Evolutionary conservation across 2,888 invertebrate genomes (phyloP).

Genomic region (Ochlodes sylvanus): DNA sequence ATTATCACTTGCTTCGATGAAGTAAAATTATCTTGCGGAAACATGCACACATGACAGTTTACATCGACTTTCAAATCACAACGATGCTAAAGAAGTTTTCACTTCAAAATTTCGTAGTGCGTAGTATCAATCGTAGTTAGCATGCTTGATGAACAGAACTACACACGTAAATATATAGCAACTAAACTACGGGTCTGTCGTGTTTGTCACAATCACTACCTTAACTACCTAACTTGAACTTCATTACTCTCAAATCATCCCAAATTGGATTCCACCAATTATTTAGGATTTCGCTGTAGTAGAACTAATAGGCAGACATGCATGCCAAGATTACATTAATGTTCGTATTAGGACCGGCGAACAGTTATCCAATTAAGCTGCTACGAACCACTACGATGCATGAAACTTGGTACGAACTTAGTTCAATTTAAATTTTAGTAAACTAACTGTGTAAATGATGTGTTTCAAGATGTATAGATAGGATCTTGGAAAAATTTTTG

Average conservation of each 20-base stretch:
- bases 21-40: no score
- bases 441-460: neutral
- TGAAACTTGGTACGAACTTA: constrained; percentile 7
- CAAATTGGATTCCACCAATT: constrained; percentile 31
- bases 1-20: no score
- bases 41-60: no score
- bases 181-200: no score
- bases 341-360: constrained; percentile 30
- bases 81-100: no score
- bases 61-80: no score
- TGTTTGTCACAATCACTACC: neutral
- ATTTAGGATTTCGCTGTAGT: constrained; percentile 29
- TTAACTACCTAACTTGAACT: constrained; percentile 15
- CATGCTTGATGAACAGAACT: no score
- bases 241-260: neutral
- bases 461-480: neutral
- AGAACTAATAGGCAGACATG: constrained; percentile 28
- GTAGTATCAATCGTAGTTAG: no score
- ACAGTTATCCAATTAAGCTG: constrained; percentile 34
- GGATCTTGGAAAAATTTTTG: neutral
- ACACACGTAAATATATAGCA: no score
- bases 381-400: constrained; percentile 10
- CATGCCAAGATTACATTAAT: constrained; percentile 34
- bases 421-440: constrained; percentile 7
- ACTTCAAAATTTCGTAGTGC: no score